A percentile compares a stretch with the other conserved stretches of the same genome.
Conservation (phyloP, 1,140 invertebrate species). For the Chironomus striatipennis region DNA sequence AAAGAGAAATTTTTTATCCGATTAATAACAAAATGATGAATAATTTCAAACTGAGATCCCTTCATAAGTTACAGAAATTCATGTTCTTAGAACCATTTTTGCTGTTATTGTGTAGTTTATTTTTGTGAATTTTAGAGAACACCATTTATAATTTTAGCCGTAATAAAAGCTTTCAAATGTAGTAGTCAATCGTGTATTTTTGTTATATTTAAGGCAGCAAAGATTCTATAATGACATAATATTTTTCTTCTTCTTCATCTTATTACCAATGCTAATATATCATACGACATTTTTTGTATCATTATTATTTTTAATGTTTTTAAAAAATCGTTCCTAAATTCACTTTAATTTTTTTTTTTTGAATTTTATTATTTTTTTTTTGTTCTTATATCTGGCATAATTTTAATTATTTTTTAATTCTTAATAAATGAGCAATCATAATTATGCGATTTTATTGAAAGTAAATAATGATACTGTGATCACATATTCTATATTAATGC, state of each 20-base stretch:
- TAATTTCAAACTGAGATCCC: too few species aligned
- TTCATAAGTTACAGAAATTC: too few species aligned
- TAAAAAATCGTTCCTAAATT: conserved; percentile 9
- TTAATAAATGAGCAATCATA: too few species aligned
- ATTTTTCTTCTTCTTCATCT: conserved; percentile 3
- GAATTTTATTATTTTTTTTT: too few species aligned
- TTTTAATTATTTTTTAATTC: too few species aligned
- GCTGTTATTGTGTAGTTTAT: neutral
- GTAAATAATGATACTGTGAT: too few species aligned
- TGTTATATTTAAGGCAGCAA: conserved; percentile 22
- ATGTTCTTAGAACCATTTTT: conserved; percentile 13
- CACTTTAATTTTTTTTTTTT: neutral
- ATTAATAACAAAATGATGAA: too few species aligned
- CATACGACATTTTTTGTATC: neutral
- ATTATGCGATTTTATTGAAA: too few species aligned
- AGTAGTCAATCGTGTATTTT: neutral
- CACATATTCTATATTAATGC: too few species aligned
- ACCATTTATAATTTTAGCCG: neutral
- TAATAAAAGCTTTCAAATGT: conserved; percentile 16
- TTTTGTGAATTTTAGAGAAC: neutral
- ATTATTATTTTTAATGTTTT: neutral
- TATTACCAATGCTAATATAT: neutral
- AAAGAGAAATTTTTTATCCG: too few species aligned
- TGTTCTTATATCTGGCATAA: neutral
- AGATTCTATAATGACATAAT: conserved; percentile 22